These are phyloP conservation scores for Pygoscelis antarcticus DNA, from an alignment of 2,113 vertebrate genomes.

Conservation along the genomic window DNA sequence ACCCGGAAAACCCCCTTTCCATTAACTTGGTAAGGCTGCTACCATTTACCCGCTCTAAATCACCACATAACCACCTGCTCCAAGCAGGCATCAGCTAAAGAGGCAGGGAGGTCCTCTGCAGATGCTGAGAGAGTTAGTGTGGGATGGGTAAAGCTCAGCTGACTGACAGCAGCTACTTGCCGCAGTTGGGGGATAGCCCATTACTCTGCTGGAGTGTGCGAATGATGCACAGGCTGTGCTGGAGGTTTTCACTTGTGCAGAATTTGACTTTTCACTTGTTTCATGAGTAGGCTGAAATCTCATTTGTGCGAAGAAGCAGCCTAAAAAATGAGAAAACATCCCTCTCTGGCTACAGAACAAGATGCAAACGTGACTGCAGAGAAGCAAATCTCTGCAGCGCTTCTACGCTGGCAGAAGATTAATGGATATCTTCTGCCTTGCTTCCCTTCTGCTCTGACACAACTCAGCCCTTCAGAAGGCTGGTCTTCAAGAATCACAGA, in stretches of 20 bases:
- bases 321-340: not conserved
- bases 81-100: not conserved
- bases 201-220: not conserved
- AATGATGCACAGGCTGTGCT: not conserved
- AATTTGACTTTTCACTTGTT: not conserved
- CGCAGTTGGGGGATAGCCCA: not conserved
- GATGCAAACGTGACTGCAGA: not conserved
- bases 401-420: accelerated
- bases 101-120: not conserved
- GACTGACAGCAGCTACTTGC: not conserved
- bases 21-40: not conserved
- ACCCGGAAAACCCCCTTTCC: not conserved
- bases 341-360: not conserved
- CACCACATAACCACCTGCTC: not conserved
- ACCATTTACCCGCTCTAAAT: not conserved
- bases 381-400: not conserved
- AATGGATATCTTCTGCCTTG: not conserved
- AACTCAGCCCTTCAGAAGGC: not conserved
- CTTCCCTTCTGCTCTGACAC: not conserved
- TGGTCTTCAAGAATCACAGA: not conserved
- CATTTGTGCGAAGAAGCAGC: not conserved
- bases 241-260: not conserved
- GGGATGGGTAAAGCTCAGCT: not conserved
- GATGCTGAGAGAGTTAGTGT: not conserved
- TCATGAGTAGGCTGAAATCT: not conserved